Conservation (phyloP, 2,797 vertebrate genomes). For the Rhabdomys pumilio region DNA sequence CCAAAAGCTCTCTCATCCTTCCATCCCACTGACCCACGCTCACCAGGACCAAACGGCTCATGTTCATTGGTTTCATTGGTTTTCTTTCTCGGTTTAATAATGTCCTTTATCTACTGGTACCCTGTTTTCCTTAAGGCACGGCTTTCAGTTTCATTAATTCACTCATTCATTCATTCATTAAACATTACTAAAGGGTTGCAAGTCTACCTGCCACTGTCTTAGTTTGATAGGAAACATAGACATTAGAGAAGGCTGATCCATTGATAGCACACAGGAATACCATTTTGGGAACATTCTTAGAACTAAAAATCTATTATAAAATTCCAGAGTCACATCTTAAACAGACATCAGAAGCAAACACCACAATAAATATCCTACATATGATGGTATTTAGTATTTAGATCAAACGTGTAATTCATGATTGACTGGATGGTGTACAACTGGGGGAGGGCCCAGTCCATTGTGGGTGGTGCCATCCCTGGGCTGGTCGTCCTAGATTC, state of each 20-base stretch:
- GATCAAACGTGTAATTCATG: neutral
- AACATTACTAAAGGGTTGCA: neutral
- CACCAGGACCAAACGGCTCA: neutral
- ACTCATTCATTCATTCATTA: neutral
- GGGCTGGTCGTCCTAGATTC: too few species aligned
- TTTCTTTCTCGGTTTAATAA: neutral
- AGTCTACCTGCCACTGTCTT: neutral
- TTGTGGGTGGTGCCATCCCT: too few species aligned
- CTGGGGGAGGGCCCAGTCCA: too few species aligned
- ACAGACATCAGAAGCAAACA: neutral
- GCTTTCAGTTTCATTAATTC: neutral
- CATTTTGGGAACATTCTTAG: neutral
- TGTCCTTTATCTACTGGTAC: neutral
- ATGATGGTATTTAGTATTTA: neutral
- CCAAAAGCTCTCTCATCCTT: neutral
- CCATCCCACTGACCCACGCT: neutral
- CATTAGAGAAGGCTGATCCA: neutral
- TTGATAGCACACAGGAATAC: neutral
- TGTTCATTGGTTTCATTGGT: neutral
- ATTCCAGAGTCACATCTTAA: neutral
- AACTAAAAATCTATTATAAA: neutral
- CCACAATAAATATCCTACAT: neutral
- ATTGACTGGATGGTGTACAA: neutral
- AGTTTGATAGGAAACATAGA: neutral
- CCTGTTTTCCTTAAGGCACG: neutral